Conservation (phyloP, 2,888 invertebrate species). For the Lasioglossum leucozonium region DNA sequence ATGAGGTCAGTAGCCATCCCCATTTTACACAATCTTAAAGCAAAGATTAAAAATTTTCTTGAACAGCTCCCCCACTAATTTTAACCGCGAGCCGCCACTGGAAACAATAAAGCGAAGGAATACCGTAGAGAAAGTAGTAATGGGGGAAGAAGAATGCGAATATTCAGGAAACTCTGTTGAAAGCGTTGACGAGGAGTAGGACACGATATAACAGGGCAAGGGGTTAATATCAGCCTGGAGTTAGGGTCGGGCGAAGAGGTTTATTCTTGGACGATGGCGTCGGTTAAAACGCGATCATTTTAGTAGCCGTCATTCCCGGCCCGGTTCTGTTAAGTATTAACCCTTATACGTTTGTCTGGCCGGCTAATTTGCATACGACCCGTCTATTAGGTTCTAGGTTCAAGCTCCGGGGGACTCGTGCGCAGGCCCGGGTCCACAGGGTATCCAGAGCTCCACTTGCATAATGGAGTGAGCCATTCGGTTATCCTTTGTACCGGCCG, state of each 20-base stretch:
- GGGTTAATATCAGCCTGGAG: conserved; percentile 27
- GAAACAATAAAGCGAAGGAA: not conserved
- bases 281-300: conserved; percentile 29
- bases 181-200: not conserved
- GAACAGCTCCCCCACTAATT: too few relatives aligned
- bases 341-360: conserved; percentile 51
- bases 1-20: too few relatives aligned
- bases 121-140: not conserved
- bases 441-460: conserved; percentile 61
- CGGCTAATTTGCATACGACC: conserved; percentile 70
- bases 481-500: conserved; percentile 56
- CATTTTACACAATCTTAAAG: too few relatives aligned
- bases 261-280: conserved; percentile 19
- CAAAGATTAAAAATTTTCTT: too few relatives aligned
- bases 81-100: too few relatives aligned
- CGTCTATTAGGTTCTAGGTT: conserved; percentile 67
- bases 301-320: conserved; percentile 51
- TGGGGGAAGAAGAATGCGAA: not conserved
- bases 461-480: conserved; percentile 67
- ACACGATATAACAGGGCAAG: not conserved
- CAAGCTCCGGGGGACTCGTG: conserved; percentile 55
- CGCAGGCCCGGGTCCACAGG: conserved; percentile 49
- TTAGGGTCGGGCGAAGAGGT: conserved; percentile 15
- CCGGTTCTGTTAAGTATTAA: conserved; percentile 67
- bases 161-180: not conserved